A percentile compares a stretch with the other conserved stretches of the same genome.
Evolutionary conservation across 1,140 invertebrate genomes (phyloP).

Genomic region (Neodiprion fabricii): DNA sequence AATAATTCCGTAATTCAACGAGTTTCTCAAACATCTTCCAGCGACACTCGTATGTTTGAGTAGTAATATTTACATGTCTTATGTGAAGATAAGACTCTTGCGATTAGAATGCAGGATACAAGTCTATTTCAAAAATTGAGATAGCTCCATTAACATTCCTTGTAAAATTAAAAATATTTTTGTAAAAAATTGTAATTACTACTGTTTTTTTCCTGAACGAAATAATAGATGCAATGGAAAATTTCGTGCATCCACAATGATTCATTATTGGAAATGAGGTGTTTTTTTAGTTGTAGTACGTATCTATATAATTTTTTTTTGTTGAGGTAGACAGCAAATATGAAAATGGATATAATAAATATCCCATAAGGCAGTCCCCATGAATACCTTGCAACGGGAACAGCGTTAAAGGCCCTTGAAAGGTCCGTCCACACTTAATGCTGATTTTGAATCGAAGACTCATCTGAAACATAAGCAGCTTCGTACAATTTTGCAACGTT

Average conservation of each 20-base stretch:
- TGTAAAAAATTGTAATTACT: no score
- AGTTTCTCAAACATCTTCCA: no score
- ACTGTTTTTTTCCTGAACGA: background rate
- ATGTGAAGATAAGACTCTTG: no score
- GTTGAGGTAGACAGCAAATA: slow-evolving; percentile 19
- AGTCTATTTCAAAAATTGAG: no score
- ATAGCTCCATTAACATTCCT: no score
- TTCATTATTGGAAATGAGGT: background rate
- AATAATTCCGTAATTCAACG: no score
- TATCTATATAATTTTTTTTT: background rate
- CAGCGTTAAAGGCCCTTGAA: slow-evolving; percentile 56
- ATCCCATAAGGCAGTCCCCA: slow-evolving; percentile 60
- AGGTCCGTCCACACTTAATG: slow-evolving; percentile 55
- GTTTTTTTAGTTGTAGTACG: no score
- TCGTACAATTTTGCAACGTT: slow-evolving; percentile 54
- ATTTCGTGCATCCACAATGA: slow-evolving; percentile 13
- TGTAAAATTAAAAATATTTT: no score
- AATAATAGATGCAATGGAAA: slow-evolving; percentile 25
- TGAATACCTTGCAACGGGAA: slow-evolving; percentile 63
- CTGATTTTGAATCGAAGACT: slow-evolving; percentile 55
- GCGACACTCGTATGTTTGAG: no score
- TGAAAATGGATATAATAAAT: slow-evolving; percentile 41
- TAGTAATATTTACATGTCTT: no score
- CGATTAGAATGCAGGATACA: no score
- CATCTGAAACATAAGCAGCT: slow-evolving; percentile 64